Base-by-base conservation (phyloP, 2,797 vertebrate species). In the Lutjanus campechanus region DNA sequence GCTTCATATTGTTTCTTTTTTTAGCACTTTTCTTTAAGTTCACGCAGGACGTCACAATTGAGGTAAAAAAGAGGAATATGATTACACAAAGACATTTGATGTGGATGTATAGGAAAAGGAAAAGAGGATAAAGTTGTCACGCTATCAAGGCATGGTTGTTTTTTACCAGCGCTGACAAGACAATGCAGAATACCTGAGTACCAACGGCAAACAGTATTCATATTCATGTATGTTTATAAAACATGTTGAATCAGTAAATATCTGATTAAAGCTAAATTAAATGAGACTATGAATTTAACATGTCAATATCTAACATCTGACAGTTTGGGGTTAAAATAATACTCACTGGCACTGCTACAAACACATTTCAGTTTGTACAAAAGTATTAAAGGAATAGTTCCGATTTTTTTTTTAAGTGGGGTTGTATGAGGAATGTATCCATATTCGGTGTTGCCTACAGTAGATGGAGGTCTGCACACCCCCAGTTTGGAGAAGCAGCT, bases 1-100 rank as follows among this genome's bases (percentile, higher is more conserved):
- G 59, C 67, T 76, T 83, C 63, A 83, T 85, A 67, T 64, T 16
- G 54, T 67, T 87, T 79, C 66, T 83, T 69, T 82, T 77, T 88
- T 82, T 65, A 82, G 69, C 72, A 6, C 50, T 64, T 79, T 16
- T 15, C 41, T 72, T 59, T 49, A 75, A 56, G 55, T 70, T 61
- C 49, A 71, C 54, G 49, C 9, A 41, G 47, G 36, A 36, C 36
- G 11, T 77, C 40, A 54, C 11, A 25, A 62, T 10, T 2, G 4
- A 66, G 40, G 15, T 8, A 56, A 59, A 8, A 36, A 58, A 62
- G 3, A 41, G 11, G 5, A 62, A n/a, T 3, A 44, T 7, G n/a
- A n/a, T 16, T 13, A 53, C 8, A n/a, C 41, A 41, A 20, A 56
- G 17, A 71, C 19, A 61, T n/a, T 36, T 16, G 2, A 59, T 17